Conservation (phyloP, 2,113 vertebrate genomes). For the Numenius arquata region DNA sequence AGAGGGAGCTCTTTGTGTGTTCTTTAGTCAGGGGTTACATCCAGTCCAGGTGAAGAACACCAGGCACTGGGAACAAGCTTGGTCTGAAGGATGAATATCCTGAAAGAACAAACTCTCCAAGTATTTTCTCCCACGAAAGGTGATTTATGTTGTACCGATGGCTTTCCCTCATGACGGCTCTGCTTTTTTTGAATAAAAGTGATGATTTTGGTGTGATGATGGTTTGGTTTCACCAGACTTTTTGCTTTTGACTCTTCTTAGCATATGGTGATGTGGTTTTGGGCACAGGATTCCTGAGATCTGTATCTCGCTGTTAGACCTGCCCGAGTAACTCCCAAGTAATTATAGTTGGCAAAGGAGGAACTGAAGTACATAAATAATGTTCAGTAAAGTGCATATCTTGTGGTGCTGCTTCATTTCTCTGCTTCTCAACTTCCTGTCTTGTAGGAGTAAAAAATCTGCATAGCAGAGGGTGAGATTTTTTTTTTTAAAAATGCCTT, state of each 20-base stretch:
- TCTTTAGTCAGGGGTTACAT: background rate
- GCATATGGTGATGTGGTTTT: background rate
- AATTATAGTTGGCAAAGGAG: background rate
- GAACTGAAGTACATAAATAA: background rate
- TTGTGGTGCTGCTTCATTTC: background rate
- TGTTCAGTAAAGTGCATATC: background rate
- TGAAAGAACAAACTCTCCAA: background rate
- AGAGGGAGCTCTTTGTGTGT: background rate
- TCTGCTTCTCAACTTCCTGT: background rate
- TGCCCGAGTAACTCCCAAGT: background rate
- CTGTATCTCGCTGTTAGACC: background rate
- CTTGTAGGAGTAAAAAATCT: constrained; percentile 13
- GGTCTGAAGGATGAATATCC: background rate
- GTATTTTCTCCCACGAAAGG: background rate
- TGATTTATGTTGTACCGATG: background rate
- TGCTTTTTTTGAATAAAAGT: background rate
- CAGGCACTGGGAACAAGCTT: background rate
- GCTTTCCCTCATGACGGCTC: background rate
- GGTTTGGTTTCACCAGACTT: background rate
- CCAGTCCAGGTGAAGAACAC: background rate
- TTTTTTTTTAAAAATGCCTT: background rate
- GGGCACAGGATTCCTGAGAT: background rate
- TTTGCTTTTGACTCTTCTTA: background rate
- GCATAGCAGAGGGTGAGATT: background rate
- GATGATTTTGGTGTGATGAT: background rate